Base-by-base conservation (phyloP, 37 sponge, comb jelly and placozoan species). In the Crambe crambe region DNA sequence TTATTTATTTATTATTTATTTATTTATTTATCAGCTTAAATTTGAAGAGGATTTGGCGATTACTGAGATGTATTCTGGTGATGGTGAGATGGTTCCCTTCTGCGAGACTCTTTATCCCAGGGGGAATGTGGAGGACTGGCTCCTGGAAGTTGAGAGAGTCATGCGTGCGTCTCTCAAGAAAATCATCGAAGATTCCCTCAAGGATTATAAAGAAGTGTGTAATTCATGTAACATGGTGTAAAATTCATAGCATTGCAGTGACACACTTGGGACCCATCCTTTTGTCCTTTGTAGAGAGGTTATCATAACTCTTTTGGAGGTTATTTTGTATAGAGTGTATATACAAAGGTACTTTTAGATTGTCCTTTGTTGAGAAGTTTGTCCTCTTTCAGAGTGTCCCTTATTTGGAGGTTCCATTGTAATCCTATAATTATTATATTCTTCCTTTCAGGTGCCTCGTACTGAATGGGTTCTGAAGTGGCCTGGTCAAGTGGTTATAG, bases 401-500 rank as follows among this genome's bases (percentile, higher is more conserved):
- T n/a, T n/a, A n/a, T n/a, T n/a, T n/a, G n/a, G n/a, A n/a, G n/a
- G n/a, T n/a, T n/a, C n/a, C n/a, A n/a, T n/a, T n/a, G n/a, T n/a
- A n/a, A n/a, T n/a, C n/a, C n/a, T n/a, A 58, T 47, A 47, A 12
- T 47, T 47, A 12, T 12, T 47, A 15, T 47, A 15, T 47, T 47
- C 10, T 15, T 47, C 37, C 9, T 40, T 60, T 10, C 73, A 97
- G 97, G 64, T 77, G 2, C 85, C 96, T 31, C 85, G 99, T 26
- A 91, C 95, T 4, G 91, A 96, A 71, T 98, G 99, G 99, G 99
- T 98, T 60, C 75, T 98, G 64, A 89, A 90, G 59, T 98, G 99
- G 99, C 99, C 99, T 35, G 99, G 99, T n/a, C 99, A 98, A 76
- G 89, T 98, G 20, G 99, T 96, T 56, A 98, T 98, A 65, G 99